These are phyloP conservation scores for Athalia circularis DNA, from an alignment of 2,888 invertebrate species.

Conservation along the genomic window DNA sequence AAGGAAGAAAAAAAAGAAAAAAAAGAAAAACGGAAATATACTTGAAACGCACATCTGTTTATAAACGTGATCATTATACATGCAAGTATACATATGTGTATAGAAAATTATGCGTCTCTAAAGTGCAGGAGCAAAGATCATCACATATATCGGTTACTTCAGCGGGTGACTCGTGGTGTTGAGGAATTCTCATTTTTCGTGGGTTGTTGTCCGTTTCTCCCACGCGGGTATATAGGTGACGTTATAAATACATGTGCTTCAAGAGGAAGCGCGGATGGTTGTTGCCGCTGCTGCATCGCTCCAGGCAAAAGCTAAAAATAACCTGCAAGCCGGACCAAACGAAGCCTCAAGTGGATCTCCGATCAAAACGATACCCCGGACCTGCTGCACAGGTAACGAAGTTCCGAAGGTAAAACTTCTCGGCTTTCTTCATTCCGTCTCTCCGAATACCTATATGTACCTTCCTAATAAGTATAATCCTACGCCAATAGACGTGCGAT, in stretches of 20 bases:
- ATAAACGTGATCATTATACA: neutral
- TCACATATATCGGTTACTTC: neutral
- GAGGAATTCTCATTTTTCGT: slow-evolving; percentile 36
- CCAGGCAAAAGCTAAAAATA: slow-evolving; percentile 37
- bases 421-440: neutral
- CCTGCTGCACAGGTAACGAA: slow-evolving; percentile 34
- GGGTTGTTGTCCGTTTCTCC: slow-evolving; percentile 37
- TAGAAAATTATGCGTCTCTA: neutral
- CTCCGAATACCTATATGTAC: neutral
- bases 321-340: slow-evolving; percentile 26
- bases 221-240: slow-evolving; percentile 29
- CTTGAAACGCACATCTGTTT: neutral
- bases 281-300: slow-evolving; percentile 21
- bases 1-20: neutral
- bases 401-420: slow-evolving; percentile 21
- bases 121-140: neutral
- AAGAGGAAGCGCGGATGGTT: too few relatives aligned
- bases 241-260: too few relatives aligned
- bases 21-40: neutral
- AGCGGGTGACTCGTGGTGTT: neutral
- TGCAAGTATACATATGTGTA: neutral
- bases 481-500: too few relatives aligned
- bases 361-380: slow-evolving; percentile 38
- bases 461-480: too few relatives aligned
- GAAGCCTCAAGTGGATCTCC: slow-evolving; percentile 37